Base-by-base conservation (phyloP, 2,888 invertebrate genomes). In the Heterodera filipjevi region DNA sequence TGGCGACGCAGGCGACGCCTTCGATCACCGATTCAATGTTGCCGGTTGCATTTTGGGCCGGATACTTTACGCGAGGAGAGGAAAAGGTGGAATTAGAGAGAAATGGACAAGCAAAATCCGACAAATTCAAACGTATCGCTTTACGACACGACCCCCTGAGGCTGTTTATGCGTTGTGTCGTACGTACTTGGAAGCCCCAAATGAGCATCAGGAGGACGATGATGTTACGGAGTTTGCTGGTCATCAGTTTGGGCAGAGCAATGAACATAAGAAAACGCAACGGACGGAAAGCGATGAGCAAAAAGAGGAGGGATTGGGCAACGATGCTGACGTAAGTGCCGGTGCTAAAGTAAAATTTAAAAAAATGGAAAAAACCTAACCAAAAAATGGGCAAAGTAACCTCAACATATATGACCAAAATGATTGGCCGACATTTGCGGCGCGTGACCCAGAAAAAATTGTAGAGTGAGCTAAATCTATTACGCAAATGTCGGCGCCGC, bases 1-100 rank as follows among this genome's bases (percentile, higher is more conserved):
- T 79, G 72, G 85, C 86, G 14, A 86, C 81, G 76, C 86, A 86
- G 12, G 83, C 82, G 8, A 85, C 83, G 32, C 86, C 85, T 70
- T 84, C 82, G 49, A 84, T 84, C 35, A 84, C 81, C 53, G 79
- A 76, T 66, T 83, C 83, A 19, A 86, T 79, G 72, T 86, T 86
- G 14, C 76, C 75, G 27, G 85, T 81, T 6, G 85, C 80, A 72
- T 87, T 86, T 82, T 82, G 80, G n/a, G 86, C 86, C 1, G 85
- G 82, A 59, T 82, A 81, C 84, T 85, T 30, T 35, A 81, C 22
- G n/a, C 8, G 19, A 70, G 46, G 46, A 27, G 6, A 16, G 22
- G 14, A 27, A 44, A 44, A 44, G 19, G 72, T 71, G 72, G 5
- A 30, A n/a, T n/a, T n/a, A n/a, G n/a, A n/a, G n/a, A n/a, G n/a